A percentile compares a stretch with the other conserved stretches of the same genome.
Evolutionary conservation across 1,140 invertebrate species (phyloP).

Genomic region (Parapsyche elsis): DNA sequence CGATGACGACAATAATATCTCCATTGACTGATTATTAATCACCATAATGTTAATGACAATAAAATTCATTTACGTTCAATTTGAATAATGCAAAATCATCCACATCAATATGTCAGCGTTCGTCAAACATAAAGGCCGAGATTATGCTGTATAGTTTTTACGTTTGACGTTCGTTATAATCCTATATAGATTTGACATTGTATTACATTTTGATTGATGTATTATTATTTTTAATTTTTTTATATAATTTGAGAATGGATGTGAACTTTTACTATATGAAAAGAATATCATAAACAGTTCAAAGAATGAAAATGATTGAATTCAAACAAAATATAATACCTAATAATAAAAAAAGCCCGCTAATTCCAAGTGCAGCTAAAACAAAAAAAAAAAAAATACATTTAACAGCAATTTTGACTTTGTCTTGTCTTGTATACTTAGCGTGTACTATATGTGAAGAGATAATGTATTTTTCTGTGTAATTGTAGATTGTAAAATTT

Average conservation of each 20-base stretch:
- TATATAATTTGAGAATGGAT: too few relatives aligned
- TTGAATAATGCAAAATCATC: not conserved
- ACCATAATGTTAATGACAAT: conserved; percentile 12
- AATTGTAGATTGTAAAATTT: conserved; percentile 30
- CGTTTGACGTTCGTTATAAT: too few relatives aligned
- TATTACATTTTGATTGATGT: too few relatives aligned
- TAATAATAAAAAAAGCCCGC: conserved; percentile 46
- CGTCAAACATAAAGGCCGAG: conserved; percentile 9
- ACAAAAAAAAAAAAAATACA: too few relatives aligned
- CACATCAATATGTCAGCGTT: not conserved
- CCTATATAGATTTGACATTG: too few relatives aligned
- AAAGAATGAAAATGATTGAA: not conserved
- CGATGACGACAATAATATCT: conserved; percentile 30
- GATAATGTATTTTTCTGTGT: conserved; percentile 55
- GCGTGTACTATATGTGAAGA: conserved; percentile 46
- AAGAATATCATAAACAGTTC: too few relatives aligned
- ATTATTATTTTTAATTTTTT: not conserved
- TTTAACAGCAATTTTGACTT: conserved; percentile 7
- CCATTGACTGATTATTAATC: conserved; percentile 18
- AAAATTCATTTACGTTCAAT: not conserved
- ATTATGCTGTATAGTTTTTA: too few relatives aligned
- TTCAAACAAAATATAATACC: conserved; percentile 2
- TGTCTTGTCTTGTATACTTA: conserved; percentile 37
- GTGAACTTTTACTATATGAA: too few relatives aligned
- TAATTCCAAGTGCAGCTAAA: conserved; percentile 54